Percentiles rank a stretch among this genome's conserved stretches.
These are phyloP conservation scores for Girardinichthys multiradiatus DNA, from an alignment of 2,113 vertebrate species.

Conservation along the genomic window DNA sequence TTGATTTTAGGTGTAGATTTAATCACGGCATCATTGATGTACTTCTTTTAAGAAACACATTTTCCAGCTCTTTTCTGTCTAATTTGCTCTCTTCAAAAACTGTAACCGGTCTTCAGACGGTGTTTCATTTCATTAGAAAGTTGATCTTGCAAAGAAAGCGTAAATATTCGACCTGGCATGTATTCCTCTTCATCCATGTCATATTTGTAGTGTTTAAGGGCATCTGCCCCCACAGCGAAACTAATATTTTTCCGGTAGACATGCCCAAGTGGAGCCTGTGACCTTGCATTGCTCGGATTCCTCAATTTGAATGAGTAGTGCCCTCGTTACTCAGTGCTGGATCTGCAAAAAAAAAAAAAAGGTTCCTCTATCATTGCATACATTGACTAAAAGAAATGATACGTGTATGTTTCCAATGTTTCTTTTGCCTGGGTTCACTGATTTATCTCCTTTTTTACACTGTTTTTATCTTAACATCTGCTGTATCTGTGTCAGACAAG, in stretches of 20 bases:
- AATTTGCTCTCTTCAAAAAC: too few species aligned
- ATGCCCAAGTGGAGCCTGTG: slow-evolving; percentile 59
- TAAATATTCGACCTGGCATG: background rate
- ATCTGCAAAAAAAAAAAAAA: slow-evolving; percentile 19
- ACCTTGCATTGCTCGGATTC: slow-evolving; percentile 77
- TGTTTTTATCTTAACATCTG: background rate
- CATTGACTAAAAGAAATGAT: background rate
- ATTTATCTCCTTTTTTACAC: slow-evolving; percentile 11
- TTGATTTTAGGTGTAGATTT: too few species aligned
- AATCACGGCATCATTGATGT: too few species aligned
- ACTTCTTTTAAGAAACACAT: too few species aligned
- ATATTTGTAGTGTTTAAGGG: slow-evolving; percentile 38
- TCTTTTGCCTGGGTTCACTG: background rate
- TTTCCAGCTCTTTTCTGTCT: too few species aligned
- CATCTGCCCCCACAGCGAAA: slow-evolving; percentile 44
- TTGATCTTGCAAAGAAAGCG: too few species aligned
- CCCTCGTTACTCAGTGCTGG: slow-evolving; percentile 45
- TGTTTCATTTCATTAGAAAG: too few species aligned
- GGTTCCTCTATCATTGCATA: background rate
- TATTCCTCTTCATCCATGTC: slow-evolving; percentile 3
- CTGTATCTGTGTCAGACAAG: slow-evolving; percentile 11
- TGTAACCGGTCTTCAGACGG: too few species aligned
- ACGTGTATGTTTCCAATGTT: slow-evolving; percentile 2
- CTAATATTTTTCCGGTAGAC: slow-evolving; percentile 62
- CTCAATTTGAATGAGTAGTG: slow-evolving; percentile 61